Evolutionary conservation across 1,140 invertebrate species (phyloP).

Genomic region (Neodiprion virginianus): DNA sequence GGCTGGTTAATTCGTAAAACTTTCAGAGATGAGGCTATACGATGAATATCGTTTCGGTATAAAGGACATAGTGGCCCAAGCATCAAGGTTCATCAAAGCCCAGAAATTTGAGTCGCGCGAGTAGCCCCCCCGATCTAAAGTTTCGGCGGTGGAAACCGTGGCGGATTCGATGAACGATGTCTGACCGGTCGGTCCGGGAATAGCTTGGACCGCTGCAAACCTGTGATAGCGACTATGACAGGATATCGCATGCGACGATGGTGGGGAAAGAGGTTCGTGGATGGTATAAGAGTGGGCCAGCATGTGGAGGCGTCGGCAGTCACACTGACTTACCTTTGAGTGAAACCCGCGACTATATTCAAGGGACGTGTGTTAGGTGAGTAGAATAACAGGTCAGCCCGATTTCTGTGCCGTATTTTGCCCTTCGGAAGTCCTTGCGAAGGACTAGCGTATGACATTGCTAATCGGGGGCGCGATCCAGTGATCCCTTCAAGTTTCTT

Average conservation of each 20-base stretch:
- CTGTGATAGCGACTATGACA: slow-evolving; percentile 37
- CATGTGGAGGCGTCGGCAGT: slow-evolving; percentile 55
- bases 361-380: slow-evolving; percentile 42
- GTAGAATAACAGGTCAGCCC: slow-evolving; percentile 26
- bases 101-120: slow-evolving; percentile 7
- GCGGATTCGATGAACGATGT: slow-evolving; percentile 14
- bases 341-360: slow-evolving; percentile 40
- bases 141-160: neutral
- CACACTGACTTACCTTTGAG: slow-evolving; percentile 52
- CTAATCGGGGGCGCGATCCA: neutral
- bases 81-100: neutral
- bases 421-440: neutral
- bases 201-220: slow-evolving; percentile 41
- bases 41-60: too few relatives aligned
- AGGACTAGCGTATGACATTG: neutral
- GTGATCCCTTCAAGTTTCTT: too few relatives aligned
- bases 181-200: slow-evolving; percentile 16
- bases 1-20: neutral
- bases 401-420: neutral
- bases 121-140: neutral
- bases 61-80: too few relatives aligned
- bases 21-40: neutral
- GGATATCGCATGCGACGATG: slow-evolving; percentile 27
- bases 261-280: slow-evolving; percentile 29
- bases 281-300: slow-evolving; percentile 54